A percentile compares a stretch with the other conserved stretches of the same genome.
phyloP scores from a whole-genome alignment of 2,797 vertebrate species.

The Limnodromus scolopaceus region DNA sequence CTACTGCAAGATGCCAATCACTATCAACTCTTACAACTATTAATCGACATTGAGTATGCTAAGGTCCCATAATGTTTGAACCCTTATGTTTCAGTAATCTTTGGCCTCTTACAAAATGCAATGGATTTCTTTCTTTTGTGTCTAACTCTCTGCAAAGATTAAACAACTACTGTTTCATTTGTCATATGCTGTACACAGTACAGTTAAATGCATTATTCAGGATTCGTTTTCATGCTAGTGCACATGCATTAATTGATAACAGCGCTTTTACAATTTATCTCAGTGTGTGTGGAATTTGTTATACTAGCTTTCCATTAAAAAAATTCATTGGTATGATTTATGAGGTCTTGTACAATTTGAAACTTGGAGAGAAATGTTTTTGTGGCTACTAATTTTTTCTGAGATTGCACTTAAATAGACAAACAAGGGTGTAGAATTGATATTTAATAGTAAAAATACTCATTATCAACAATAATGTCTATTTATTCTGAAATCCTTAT shows the following conservation, averaged over 20 bases:
- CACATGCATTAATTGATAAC: not conserved
- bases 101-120: not conserved
- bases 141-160: not conserved
- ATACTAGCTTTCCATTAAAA: not conserved
- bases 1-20: not conserved
- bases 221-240: not conserved
- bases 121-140: not conserved
- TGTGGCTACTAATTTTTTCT: not conserved
- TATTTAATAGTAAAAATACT: not conserved
- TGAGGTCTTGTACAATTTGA: not conserved
- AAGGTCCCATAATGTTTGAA: not conserved
- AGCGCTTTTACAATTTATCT: not conserved
- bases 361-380: not conserved
- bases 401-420: not conserved
- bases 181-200: not conserved
- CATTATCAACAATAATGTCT: not conserved
- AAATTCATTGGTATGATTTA: not conserved
- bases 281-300: not conserved
- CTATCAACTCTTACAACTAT: not conserved
- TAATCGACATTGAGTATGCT: not conserved
- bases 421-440: not conserved
- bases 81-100: not conserved
- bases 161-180: not conserved
- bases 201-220: not conserved
- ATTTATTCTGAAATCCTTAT: not conserved